Base-by-base conservation (phyloP, 1,140 invertebrate species). In the Hylaeus anthracinus region DNA sequence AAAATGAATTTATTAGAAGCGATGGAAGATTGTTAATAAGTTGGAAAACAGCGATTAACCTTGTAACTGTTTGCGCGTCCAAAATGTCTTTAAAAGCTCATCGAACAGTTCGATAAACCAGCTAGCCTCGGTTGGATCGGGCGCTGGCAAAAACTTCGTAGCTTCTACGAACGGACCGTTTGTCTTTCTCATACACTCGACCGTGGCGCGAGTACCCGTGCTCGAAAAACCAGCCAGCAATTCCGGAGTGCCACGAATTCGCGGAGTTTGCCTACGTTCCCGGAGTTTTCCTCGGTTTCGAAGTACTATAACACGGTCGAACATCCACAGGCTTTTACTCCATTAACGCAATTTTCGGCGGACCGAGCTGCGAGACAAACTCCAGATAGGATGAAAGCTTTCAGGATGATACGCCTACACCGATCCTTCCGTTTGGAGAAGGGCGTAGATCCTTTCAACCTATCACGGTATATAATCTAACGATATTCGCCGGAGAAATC, bases 261-360 rank as follows among this genome's bases (percentile, higher is more conserved):
- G 41, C 55, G 14, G 15, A 76, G 64, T 76, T 67, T 58, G 41
- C 41, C 41, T 26, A 43, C 61, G 48, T 15, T 63, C 9, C 14
- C 14, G 51, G 3, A 45, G 63, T 2, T 55, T 75, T 66, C 10
- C 45, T 70, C 2, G 55, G 26, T 26, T 12, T 55, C 53, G 53
- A 43, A 58, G 8, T n/a, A 58, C 8, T 26, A 58, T 26, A 26
- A 26, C 69, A 8, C 14, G 14, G 39, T 4, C 61, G 60, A 64
- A 53, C 60, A 65, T 9, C 10, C 14, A 10, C 9, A 9, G 8
- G 58, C 45, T 39, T 76, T 56, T 48, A 58, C 41, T 69, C 37
- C 41, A 5, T 26, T 76, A 76, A 76, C 41, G 64, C 64, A 66
- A 10, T 76, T 76, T 69, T 69, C 64, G 67, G 37, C 45, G n/a